Evolutionary conservation across 2,113 vertebrate genomes (phyloP), one percentile per base, ranked within the genome.

Genomic region (Hystrix cristata): DNA sequence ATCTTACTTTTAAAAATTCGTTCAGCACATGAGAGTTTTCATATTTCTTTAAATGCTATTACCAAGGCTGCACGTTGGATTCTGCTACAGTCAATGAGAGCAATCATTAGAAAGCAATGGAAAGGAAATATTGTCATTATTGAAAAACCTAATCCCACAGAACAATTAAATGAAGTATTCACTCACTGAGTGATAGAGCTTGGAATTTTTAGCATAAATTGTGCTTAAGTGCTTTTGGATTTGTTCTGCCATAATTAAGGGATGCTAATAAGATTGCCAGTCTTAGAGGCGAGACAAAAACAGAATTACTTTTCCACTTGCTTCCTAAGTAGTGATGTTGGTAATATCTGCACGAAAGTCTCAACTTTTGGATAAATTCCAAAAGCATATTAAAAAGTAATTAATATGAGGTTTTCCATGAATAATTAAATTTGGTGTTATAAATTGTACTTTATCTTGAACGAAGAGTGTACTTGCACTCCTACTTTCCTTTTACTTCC

Each of bases 311-410:
- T 98, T 97, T 98, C 83, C 74, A 94, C 72, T 1, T 94, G 91
- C 72, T 97, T 98, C 95, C 96, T 97, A 94, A 97, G 62, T 83
- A 96, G 53, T 65, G 72, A 95, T 98, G 95, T 90, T 84, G 90
- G 23, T 97, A 98, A 97, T 96, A 87, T 96, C 94, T 97, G 93
- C 95, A 98, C 97, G 98, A 97, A 98, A 97, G 97, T 95, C 88
- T 96, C 60, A 57, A 97, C 93, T 93, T 55, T n/a, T 96, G 95
- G 92, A 46, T 81, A 53, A 72, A 65, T 95, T 94, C 90, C 93
- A 98, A 97, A 88, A 91, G 69, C 34, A n/a, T 93, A 85, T 27
- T 90, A 90, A 82, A 84, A 94, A 97, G 90, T 38, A 97, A 94
- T 97, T 96, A 98, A 97, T 97, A 91, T 67, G 95, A 97, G 34